phyloP scores from a whole-genome alignment of 2,797 vertebrate species.

The Scomberomorus guttatus region DNA sequence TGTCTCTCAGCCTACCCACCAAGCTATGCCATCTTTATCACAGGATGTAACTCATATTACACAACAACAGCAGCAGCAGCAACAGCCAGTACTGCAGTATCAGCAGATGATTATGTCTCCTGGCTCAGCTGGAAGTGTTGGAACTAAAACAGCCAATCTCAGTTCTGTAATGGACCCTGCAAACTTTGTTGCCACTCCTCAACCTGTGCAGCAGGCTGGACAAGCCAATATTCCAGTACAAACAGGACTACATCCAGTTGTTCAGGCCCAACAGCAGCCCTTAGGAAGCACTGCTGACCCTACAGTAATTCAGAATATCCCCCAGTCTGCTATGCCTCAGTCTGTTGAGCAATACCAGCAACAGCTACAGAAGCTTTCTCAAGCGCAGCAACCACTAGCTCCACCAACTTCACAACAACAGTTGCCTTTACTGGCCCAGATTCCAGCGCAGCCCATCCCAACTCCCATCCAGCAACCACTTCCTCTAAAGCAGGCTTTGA shows the following conservation, averaged over 20 bases:
- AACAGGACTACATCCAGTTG: constrained; percentile 52
- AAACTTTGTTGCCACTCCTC: constrained; percentile 62
- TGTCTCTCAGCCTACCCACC: constrained; percentile 71
- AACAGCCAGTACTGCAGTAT: constrained; percentile 76
- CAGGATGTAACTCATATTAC: constrained; percentile 68
- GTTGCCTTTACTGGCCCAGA: constrained; percentile 60
- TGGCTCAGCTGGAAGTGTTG: constrained; percentile 60
- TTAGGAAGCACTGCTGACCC: constrained; percentile 58
- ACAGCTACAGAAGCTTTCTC: constrained; percentile 73
- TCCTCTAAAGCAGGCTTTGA: constrained; percentile 58
- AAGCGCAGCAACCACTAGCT: constrained; percentile 66
- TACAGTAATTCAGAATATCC: constrained; percentile 69
- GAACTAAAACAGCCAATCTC: constrained; percentile 55
- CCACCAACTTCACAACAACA: constrained; percentile 65
- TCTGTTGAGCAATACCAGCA: constrained; percentile 77
- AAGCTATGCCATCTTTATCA: constrained; percentile 71
- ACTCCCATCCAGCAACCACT: constrained; percentile 64
- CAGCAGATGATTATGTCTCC: constrained; percentile 78
- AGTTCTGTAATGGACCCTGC: constrained; percentile 61
- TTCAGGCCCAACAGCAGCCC: constrained; percentile 72
- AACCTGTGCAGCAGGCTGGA: constrained; percentile 69
- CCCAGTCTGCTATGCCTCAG: constrained; percentile 63
- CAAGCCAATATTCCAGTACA: constrained; percentile 69
- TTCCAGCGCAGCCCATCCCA: constrained; percentile 62
- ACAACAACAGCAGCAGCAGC: constrained; percentile 70